Evolutionary conservation across 64 coral and sea anemone genomes (phyloP), one percentile per base, ranked within the genome.

Genomic region (Montipora sp.): DNA sequence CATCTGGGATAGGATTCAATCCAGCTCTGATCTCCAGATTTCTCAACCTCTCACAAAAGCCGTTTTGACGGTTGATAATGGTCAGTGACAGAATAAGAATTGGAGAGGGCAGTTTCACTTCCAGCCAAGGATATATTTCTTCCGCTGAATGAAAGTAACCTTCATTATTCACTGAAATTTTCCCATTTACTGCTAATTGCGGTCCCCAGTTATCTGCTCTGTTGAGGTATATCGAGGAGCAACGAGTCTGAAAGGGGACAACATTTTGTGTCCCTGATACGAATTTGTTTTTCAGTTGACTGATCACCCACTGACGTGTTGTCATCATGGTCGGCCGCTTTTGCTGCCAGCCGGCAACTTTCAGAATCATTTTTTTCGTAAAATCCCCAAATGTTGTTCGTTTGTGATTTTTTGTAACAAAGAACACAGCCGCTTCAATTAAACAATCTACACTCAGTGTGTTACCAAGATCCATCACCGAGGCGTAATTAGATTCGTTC

Each of bases 341-440:
- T 43, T 74, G 67, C 66, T 87, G 84, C 47, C 16, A 16, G n/a
- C 48, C 12, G n/a, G 84, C 84, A 87, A 87, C 69, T 75, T 51
- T 87, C 11, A 23, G 47, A 22, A 87, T 87, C 67, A 75, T 53
- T 8, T 49, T 22, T 53, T 24, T 53, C 10, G 84, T 87, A 15
- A 87, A 72, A 48, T 87, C 68, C 9, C 51, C 8, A 75, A 87
- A 51, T 51, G 5, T 11, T 57, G 6, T 57, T 57, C 11, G 53
- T 11, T 57, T 57, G 6, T 87, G 50, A 22, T 53, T 87, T 59
- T 8, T 87, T 3, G 5, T 7, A 51, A 49, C 23, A 7, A 51
- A 82, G 16, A 82, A 51, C 8, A 87, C 84, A n/a, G 15, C 84
- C 12, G 84, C 84, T 49, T 87, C 84, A 51, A 87, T 20, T 46